Percentiles rank a stretch among this genome's conserved stretches.
phyloP scores from a whole-genome alignment of 2,888 invertebrate species.

The Amphimallon solstitiale region DNA sequence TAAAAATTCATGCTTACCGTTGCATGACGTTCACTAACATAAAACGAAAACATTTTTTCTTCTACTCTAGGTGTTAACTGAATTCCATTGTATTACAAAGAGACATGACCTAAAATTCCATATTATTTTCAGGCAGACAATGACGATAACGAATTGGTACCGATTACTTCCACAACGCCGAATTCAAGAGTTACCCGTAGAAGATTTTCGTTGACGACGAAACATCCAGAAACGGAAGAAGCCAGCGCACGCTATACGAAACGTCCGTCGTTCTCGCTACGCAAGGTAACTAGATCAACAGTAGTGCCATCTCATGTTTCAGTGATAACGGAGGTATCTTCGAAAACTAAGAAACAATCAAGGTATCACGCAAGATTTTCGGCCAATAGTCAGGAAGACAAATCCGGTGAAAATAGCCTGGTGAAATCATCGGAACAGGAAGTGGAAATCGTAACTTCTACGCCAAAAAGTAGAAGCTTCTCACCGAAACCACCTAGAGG shows the following conservation, averaged over 20 bases:
- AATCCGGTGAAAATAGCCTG: not conserved
- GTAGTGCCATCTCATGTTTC: slow-evolving; percentile 34
- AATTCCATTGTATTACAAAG: not conserved
- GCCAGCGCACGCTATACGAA: slow-evolving; percentile 19
- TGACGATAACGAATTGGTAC: slow-evolving; percentile 45
- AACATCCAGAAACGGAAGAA: slow-evolving; percentile 40
- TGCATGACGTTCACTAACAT: not conserved
- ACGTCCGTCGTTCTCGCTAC: slow-evolving; percentile 11
- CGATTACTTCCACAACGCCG: slow-evolving; percentile 30
- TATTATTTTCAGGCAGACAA: slow-evolving; percentile 40
- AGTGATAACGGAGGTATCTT: slow-evolving; percentile 45
- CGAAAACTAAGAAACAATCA: slow-evolving; percentile 49
- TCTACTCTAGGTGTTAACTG: no score
- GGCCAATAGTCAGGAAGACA: slow-evolving; percentile 31
- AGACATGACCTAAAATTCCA: not conserved
- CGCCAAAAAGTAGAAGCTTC: slow-evolving; percentile 33
- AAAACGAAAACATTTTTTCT: not conserved
- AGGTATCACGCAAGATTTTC: slow-evolving; percentile 57
- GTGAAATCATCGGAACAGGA: slow-evolving; percentile 11
- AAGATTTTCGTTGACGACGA: slow-evolving; percentile 50
- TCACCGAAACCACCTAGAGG: slow-evolving; percentile 50
- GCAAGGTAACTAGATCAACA: slow-evolving; percentile 32
- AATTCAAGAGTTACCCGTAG: slow-evolving; percentile 46
- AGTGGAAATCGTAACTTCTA: slow-evolving; percentile 20
- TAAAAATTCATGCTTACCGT: not conserved